Base-by-base conservation (phyloP, 2,888 invertebrate genomes). In the Lamellibrachia columna region DNA sequence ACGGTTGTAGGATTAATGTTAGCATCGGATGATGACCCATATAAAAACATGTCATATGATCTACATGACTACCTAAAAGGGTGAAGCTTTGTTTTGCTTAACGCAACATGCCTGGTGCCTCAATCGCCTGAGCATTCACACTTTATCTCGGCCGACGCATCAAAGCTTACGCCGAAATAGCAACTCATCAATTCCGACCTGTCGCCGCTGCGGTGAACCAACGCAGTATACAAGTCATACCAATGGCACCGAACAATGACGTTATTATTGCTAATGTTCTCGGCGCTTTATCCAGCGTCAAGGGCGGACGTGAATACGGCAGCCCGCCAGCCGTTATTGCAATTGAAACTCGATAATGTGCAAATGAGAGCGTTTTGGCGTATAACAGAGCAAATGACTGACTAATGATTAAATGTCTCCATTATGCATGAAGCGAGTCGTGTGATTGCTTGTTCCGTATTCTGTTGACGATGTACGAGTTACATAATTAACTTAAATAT, bases 341-440 rank as follows among this genome's bases (percentile, higher is more conserved):
- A 75, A 75, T 75, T 75, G 22, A 75, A 75, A 75, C 75, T 75
- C 75, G 75, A 75, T 75, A 75, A 22, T 75, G 75, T 22, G 6
- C n/a, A 75, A 75, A 75, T 75, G 75, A 75, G n/a, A 75, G 75
- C 75, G 75, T 15, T 75, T 6, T 75, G n/a, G 15, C 75, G 75
- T 15, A 75, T 22, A n/a, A n/a, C 75, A 75, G 22, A 75, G 75
- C 75, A 22, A 15, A 15, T 15, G 58, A 15, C 58, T 15, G 58
- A 15, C 58, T 58, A 58, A 75, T 75, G 75, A 75, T 75, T 15
- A 75, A n/a, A 75, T 75, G 22, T 22, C 22, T 75, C 22, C n/a
- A 75, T 75, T 75, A 75, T 75, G 75, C 75, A 75, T 75, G 75
- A 75, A 75, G 75, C 75, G 75, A 75, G 75, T 75, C 22, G 75